Percentiles rank a stretch among this genome's conserved stretches.
Conservation (phyloP, 2,888 invertebrate genomes). For the Stenolophus ochropezus region DNA sequence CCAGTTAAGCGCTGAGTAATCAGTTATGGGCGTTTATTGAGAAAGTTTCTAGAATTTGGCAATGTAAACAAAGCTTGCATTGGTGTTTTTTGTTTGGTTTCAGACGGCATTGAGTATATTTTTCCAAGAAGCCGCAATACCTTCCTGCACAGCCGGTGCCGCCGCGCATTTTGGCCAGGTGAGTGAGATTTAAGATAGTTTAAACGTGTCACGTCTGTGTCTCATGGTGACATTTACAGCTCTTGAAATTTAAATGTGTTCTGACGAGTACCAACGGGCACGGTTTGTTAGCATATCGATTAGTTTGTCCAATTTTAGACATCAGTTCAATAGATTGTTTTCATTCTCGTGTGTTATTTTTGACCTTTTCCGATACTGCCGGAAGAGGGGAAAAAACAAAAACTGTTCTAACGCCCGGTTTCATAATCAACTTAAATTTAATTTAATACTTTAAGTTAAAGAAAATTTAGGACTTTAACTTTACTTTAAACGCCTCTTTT, state of each 20-base stretch:
- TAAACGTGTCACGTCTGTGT: conserved; percentile 18
- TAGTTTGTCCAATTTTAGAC: conserved; percentile 60
- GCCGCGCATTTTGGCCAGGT: conserved; percentile 90
- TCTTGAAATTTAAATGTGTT: conserved; percentile 47
- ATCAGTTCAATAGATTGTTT: conserved; percentile 59
- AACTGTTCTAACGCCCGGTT: neutral
- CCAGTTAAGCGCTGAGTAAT: conserved; percentile 9
- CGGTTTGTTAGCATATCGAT: conserved; percentile 58
- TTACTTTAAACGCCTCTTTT: too few relatives aligned
- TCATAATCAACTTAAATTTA: too few relatives aligned
- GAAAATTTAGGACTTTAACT: too few relatives aligned
- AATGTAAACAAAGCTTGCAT: neutral
- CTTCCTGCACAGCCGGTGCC: conserved; percentile 84
- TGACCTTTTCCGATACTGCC: conserved; percentile 23
- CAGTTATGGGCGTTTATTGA: conserved; percentile 22
- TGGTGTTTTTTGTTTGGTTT: conserved; percentile 68
- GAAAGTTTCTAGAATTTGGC: conserved; percentile 6
- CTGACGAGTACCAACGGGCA: conserved; percentile 26
- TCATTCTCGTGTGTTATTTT: conserved; percentile 50
- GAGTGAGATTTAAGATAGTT: conserved; percentile 65
- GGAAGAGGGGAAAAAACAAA: neutral
- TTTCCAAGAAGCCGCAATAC: conserved; percentile 93
- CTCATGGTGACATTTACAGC: conserved; percentile 44
- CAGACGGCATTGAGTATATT: conserved; percentile 96
- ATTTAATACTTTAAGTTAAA: too few relatives aligned